Conservation (phyloP, 2,888 invertebrate species). For the Aleiodes leptofemur region DNA sequence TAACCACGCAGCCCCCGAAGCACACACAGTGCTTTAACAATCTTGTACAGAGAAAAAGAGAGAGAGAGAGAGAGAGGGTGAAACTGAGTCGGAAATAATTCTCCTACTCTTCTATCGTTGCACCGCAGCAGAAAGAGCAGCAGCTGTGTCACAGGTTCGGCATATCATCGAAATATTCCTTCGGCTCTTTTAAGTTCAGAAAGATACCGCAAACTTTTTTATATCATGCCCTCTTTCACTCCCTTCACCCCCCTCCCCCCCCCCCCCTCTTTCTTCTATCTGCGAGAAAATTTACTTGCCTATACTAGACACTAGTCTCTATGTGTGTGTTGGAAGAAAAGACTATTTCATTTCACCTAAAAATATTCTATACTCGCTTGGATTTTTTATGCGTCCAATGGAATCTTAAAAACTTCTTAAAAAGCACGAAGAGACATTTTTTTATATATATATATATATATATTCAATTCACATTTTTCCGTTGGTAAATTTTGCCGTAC, state of each 20-base stretch:
- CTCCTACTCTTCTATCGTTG: constrained; percentile 60
- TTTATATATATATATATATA: no score
- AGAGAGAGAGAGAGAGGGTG: constrained; percentile 50
- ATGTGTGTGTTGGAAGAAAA: no score
- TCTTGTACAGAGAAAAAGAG: constrained; percentile 65
- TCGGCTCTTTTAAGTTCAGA: constrained; percentile 40
- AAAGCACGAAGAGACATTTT: no score
- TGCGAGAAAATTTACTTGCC: no score
- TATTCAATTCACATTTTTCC: no score
- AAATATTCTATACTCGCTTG: no score
- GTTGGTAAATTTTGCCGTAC: no score
- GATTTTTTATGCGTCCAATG: no score
- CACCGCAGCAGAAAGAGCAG: constrained; percentile 66
- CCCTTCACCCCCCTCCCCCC: background rate
- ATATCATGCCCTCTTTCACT: background rate
- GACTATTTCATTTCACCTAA: no score
- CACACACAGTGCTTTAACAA: constrained; percentile 67
- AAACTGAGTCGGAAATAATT: constrained; percentile 54
- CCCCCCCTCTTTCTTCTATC: background rate
- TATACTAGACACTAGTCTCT: no score
- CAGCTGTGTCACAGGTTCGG: constrained; percentile 70
- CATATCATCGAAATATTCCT: constrained; percentile 72
- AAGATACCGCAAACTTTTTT: constrained; percentile 35
- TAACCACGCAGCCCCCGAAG: constrained; percentile 24
- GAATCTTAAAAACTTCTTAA: no score